These are phyloP conservation scores for Nibea albiflora DNA, from an alignment of 2,113 vertebrate species.

Conservation along the genomic window DNA sequence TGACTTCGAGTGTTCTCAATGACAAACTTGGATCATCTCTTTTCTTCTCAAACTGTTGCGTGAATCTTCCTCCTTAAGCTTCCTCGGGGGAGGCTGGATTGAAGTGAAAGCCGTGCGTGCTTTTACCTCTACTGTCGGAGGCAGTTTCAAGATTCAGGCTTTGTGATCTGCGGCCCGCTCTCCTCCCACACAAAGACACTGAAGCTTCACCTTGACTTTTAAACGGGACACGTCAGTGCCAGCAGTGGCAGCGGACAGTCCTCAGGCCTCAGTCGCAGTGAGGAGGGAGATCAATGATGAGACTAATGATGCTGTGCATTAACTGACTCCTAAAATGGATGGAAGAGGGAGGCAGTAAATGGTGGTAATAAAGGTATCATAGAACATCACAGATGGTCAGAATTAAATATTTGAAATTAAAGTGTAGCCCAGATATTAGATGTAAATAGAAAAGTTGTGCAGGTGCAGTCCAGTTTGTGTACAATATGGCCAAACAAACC, in stretches of 20 bases:
- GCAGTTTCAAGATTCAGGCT: slow-evolving; percentile 36
- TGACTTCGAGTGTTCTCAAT: slow-evolving; percentile 49
- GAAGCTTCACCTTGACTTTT: slow-evolving; percentile 73
- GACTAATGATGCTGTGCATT: slow-evolving; percentile 56
- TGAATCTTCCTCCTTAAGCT: slow-evolving; percentile 37
- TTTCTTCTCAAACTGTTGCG: slow-evolving; percentile 36
- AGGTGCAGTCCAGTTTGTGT: too few species aligned
- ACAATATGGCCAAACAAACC: not conserved
- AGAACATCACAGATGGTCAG: not conserved
- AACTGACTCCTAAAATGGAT: slow-evolving; percentile 37
- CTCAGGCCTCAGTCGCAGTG: slow-evolving; percentile 14
- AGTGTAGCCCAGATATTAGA: not conserved
- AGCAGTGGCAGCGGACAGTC: slow-evolving; percentile 42
- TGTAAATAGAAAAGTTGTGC: not conserved
- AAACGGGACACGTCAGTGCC: slow-evolving; percentile 46
- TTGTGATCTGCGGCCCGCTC: slow-evolving; percentile 23
- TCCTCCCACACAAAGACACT: slow-evolving; percentile 39
- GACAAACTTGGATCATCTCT: slow-evolving; percentile 31
- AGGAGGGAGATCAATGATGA: slow-evolving; percentile 49
- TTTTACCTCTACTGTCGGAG: slow-evolving; percentile 48
- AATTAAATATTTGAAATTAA: not conserved
- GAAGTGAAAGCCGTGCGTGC: slow-evolving; percentile 39
- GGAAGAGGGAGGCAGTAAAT: slow-evolving; percentile 15
- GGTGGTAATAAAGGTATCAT: slow-evolving; percentile 16
- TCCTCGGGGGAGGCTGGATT: slow-evolving; percentile 60